Conservation (phyloP, 2,888 invertebrate species). For the Cephus rjabovi region DNA sequence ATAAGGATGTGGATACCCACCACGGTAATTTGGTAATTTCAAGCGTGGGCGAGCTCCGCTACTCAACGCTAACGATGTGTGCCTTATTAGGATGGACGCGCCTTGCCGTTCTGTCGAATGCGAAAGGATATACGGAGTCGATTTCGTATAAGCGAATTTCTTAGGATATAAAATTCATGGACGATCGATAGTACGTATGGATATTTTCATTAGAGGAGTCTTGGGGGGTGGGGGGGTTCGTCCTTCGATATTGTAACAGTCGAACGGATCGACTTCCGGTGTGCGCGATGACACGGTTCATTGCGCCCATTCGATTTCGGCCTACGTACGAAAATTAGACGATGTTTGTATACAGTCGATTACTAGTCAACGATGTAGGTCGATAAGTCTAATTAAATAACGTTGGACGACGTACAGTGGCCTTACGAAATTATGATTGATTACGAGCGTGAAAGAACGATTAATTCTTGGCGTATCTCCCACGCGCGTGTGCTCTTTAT, state of each 20-base stretch:
- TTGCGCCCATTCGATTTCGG: not conserved
- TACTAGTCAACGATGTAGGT: not conserved
- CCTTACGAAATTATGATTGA: conserved; percentile 2
- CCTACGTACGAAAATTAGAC: not conserved
- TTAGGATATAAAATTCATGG: not conserved
- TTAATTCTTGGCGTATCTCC: conserved; percentile 12
- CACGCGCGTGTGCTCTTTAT: not conserved
- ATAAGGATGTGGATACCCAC: conserved; percentile 3
- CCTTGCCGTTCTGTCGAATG: not conserved
- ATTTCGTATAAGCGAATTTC: not conserved
- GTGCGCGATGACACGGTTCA: not conserved
- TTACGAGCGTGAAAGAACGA: not conserved
- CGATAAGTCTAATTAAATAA: conserved; percentile 3
- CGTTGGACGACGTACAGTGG: not conserved
- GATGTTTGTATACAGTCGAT: not conserved
- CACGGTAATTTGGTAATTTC: conserved; percentile 32
- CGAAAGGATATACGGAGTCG: not conserved
- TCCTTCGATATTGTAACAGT: not conserved
- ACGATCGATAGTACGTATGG: not conserved
- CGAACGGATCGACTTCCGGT: not conserved
- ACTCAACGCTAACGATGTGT: conserved; percentile 23
- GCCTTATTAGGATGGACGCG: conserved; percentile 26
- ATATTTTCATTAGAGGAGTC: not conserved
- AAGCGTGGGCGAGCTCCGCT: conserved; percentile 21
- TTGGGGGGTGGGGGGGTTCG: not conserved